Evolutionary conservation across 2,797 vertebrate genomes (phyloP).

Genomic region (Alca torda): DNA sequence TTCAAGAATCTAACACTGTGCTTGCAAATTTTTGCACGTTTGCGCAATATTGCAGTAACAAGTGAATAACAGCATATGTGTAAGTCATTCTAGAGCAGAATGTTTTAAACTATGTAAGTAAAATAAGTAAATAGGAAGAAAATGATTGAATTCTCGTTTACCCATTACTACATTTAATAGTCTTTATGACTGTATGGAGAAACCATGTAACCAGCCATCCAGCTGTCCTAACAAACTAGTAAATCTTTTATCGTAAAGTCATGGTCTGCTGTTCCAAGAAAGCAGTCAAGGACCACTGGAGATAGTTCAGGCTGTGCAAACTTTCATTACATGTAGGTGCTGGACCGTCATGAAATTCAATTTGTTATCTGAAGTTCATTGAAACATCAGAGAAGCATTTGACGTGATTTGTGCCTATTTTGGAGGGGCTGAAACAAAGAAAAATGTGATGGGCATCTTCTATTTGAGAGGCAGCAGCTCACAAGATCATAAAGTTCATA

Average conservation of each 20-base stretch:
- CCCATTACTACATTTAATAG: not conserved
- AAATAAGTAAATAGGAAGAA: not conserved
- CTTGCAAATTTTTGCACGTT: not conserved
- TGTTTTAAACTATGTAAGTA: not conserved
- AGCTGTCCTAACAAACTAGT: not conserved
- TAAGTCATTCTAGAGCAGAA: not conserved
- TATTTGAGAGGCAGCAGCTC: not conserved
- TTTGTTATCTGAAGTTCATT: not conserved
- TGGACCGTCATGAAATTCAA: not conserved
- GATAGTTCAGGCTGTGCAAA: not conserved
- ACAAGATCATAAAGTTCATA: not conserved
- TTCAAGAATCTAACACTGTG: not conserved
- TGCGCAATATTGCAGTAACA: not conserved
- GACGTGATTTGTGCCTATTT: not conserved
- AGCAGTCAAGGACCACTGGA: not conserved
- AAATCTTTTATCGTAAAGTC: not conserved
- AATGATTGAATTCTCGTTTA: not conserved
- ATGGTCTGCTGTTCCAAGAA: not conserved
- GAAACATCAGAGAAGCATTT: constrained; percentile 16
- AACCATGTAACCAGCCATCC: not conserved
- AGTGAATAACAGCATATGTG: not conserved
- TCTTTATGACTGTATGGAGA: not conserved
- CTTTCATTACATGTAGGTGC: not conserved
- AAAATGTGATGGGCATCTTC: not conserved
- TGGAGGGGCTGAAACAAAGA: not conserved